Percentiles rank a stretch among this genome's conserved stretches.
These are phyloP conservation scores for Heliconius eleuchia DNA, from an alignment of 1,140 invertebrate species.

Conservation along the genomic window DNA sequence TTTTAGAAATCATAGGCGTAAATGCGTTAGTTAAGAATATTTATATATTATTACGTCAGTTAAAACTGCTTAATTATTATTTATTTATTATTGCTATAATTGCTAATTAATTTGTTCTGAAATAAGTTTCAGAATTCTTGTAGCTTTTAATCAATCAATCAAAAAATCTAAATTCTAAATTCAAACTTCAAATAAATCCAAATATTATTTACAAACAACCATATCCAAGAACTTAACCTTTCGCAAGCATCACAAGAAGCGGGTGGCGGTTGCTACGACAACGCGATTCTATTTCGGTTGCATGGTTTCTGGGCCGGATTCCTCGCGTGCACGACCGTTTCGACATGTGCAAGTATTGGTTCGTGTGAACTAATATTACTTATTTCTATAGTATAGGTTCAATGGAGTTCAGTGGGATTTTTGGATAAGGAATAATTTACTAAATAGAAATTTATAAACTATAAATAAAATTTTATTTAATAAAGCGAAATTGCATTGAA, in stretches of 20 bases:
- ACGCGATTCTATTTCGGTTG: conserved; percentile 11
- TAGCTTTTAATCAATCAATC: too few relatives aligned
- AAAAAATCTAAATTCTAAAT: too few relatives aligned
- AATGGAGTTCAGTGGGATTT: neutral
- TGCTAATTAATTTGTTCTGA: too few relatives aligned
- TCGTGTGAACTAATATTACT: neutral
- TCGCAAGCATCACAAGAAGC: neutral
- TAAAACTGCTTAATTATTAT: too few relatives aligned
- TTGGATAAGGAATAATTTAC: neutral
- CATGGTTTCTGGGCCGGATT: conserved; percentile 8
- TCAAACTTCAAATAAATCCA: neutral
- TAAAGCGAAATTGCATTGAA: too few relatives aligned
- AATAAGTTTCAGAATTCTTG: too few relatives aligned
- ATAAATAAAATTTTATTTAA: too few relatives aligned
- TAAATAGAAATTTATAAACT: too few relatives aligned
- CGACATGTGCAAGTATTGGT: neutral
- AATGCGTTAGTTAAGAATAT: too few relatives aligned
- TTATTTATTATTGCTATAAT: too few relatives aligned
- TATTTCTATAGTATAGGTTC: neutral
- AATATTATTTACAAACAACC: neutral
- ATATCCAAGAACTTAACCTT: neutral
- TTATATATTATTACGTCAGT: too few relatives aligned
- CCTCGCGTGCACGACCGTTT: neutral
- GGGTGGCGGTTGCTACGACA: neutral
- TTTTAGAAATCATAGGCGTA: too few relatives aligned